Percentiles rank a stretch among this genome's conserved stretches.
phyloP scores from a whole-genome alignment of 2,113 vertebrate genomes.

The Cardinalis cardinalis region DNA sequence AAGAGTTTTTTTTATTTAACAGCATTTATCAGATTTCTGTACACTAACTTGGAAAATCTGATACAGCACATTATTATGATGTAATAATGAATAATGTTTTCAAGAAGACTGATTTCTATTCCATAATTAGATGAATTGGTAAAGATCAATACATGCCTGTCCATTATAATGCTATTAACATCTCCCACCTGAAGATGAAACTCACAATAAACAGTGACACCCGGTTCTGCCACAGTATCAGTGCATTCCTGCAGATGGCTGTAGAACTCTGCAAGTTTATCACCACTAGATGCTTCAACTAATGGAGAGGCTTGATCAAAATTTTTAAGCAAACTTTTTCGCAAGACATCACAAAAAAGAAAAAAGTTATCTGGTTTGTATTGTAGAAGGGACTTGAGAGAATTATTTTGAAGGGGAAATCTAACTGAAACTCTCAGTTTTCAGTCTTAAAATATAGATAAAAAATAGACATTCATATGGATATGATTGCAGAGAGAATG shows the following conservation, averaged over 20 bases:
- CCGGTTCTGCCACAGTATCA: conserved; percentile 37
- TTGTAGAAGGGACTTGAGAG: not conserved
- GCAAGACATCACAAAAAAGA: not conserved
- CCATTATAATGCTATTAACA: not conserved
- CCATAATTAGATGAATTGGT: not conserved
- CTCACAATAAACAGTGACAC: not conserved
- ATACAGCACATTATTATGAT: not conserved
- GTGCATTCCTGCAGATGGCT: conserved; percentile 56
- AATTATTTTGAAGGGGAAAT: not conserved
- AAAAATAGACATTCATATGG: not conserved
- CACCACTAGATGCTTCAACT: not conserved
- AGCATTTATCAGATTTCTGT: not conserved
- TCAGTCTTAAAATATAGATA: not conserved
- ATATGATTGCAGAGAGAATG: not conserved
- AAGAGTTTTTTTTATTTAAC: not conserved
- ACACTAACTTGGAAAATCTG: not conserved
- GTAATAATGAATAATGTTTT: not conserved
- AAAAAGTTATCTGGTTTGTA: not conserved
- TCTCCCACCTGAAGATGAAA: conserved; percentile 9
- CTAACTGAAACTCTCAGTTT: not conserved
- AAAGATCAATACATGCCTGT: not conserved
- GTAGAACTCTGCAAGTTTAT: conserved; percentile 53
- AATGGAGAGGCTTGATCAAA: not conserved
- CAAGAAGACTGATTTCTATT: not conserved
- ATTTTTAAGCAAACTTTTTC: not conserved